Evolutionary conservation across 1,140 invertebrate species (phyloP), one percentile per base, ranked within the genome.

Genomic region (Trialeurodes vaporariorum): DNA sequence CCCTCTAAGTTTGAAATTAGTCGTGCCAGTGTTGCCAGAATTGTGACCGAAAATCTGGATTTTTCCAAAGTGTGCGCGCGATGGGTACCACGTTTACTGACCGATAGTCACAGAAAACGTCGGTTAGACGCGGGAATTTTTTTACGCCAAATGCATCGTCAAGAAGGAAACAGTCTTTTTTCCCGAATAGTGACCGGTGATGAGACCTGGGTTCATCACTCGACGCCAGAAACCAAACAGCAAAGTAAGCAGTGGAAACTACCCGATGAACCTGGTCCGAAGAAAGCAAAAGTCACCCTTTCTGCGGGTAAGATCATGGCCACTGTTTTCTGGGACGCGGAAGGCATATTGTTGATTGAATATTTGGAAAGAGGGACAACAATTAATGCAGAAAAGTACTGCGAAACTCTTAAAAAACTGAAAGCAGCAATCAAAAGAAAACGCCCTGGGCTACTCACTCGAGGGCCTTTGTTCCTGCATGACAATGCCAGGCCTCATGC

Each of bases 201-300:
- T 65, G 73, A 74, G 70, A 74, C 70, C 2, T 76, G 70, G 70
- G 69, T 74, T 60, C 59, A 65, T 24, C 72, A 73, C 49, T 66
- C 70, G 34, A 71, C 68, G n/a, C 70, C 71, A 21, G 71, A 76
- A 66, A 70, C 69, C 21, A 75, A 73, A 66, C 59, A 69, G 34
- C 67, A 73, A 59, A 67, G 64, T 59, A 69, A 68, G 61, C 59
- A 72, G 61, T 70, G 69, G 70, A 27, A 27, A 23, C 64, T 27
- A 64, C 61, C 64, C 59, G 60, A 59, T 40, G 25, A 68, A 61
- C 17, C 27, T 27, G 59, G 63, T 59, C 66, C 70, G 25, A 67
- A 71, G 58, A 71, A 70, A 61, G 64, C 2, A n/a, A n/a, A n/a
- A n/a, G n/a, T n/a, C n/a, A n/a, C n/a, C n/a, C n/a, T n/a, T n/a